These are phyloP conservation scores for Synergus umbraculus DNA, from an alignment of 2,888 invertebrate species.

Conservation along the genomic window DNA sequence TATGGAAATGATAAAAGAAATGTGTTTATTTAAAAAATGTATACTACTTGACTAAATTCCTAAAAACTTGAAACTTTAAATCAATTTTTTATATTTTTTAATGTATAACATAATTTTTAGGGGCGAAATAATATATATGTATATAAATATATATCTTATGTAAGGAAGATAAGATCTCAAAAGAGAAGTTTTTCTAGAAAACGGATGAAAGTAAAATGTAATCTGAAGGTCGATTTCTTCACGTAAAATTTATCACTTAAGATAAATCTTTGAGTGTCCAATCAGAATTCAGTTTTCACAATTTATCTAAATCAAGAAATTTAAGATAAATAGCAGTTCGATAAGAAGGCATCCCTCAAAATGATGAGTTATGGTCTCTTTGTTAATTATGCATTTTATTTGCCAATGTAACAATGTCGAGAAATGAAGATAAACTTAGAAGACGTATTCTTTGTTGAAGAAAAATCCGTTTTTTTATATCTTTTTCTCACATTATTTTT, in stretches of 20 bases:
- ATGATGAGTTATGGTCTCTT: slow-evolving; percentile 24
- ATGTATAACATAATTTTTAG: neutral
- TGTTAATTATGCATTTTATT: slow-evolving; percentile 31
- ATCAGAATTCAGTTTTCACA: neutral
- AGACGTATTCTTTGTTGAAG: neutral
- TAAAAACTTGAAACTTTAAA: too few relatives aligned
- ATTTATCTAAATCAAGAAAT: slow-evolving; percentile 11
- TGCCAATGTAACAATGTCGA: neutral
- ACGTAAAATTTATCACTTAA: neutral
- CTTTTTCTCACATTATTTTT: neutral
- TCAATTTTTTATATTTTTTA: neutral
- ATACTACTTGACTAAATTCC: too few relatives aligned
- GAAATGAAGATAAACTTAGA: slow-evolving; percentile 9
- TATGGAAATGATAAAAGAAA: neutral
- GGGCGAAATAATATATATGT: too few relatives aligned
- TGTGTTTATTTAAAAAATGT: neutral
- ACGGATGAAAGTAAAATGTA: slow-evolving; percentile 1
- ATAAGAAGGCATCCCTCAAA: slow-evolving; percentile 3
- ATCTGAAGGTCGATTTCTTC: slow-evolving; percentile 1
- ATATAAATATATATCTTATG: neutral
- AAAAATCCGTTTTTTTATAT: neutral
- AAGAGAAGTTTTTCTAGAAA: neutral
- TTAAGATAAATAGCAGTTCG: slow-evolving; percentile 4
- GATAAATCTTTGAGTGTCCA: neutral
- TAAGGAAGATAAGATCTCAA: neutral